Evolutionary conservation across 2,797 vertebrate genomes (phyloP).

Genomic region (Melanotaenia parkinsoni): DNA sequence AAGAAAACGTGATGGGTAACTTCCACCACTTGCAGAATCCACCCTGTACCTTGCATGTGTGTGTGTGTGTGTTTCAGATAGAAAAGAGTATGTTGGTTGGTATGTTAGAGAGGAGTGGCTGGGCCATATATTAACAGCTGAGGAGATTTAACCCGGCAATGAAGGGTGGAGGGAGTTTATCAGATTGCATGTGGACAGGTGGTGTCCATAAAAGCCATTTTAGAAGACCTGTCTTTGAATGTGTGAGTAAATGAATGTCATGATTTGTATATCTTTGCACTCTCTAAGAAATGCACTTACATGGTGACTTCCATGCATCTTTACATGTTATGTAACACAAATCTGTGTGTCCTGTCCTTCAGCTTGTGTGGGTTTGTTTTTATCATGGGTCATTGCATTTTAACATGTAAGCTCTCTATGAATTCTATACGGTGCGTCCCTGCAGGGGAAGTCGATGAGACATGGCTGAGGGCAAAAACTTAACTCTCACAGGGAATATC

Average conservation of each 20-base stretch:
- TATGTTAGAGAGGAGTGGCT: slow-evolving; percentile 1
- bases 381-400: slow-evolving; percentile 44
- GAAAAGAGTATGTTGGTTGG: slow-evolving; percentile 7
- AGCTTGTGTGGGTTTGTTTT: slow-evolving; percentile 18
- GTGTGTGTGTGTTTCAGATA: background rate
- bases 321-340: background rate
- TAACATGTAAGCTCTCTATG: slow-evolving; percentile 47
- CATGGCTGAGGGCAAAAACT: slow-evolving; percentile 27
- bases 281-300: slow-evolving; percentile 17
- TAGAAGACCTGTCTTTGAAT: slow-evolving; percentile 31
- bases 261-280: slow-evolving; percentile 42
- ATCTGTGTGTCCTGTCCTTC: slow-evolving; percentile 14
- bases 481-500: slow-evolving; percentile 13
- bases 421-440: slow-evolving; percentile 55
- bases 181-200: slow-evolving; percentile 57
- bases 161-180: slow-evolving; percentile 49
- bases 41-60: slow-evolving; percentile 18
- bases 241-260: slow-evolving; percentile 51
- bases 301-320: slow-evolving; percentile 24
- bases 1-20: slow-evolving; percentile 75
- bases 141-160: slow-evolving; percentile 47
- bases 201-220: slow-evolving; percentile 57
- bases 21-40: slow-evolving; percentile 59
- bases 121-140: slow-evolving; percentile 56
- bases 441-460: slow-evolving; percentile 39